Evolutionary conservation across 2,888 invertebrate genomes (phyloP), one percentile per base, ranked within the genome.

Genomic region (Cantharis lateralis): DNA sequence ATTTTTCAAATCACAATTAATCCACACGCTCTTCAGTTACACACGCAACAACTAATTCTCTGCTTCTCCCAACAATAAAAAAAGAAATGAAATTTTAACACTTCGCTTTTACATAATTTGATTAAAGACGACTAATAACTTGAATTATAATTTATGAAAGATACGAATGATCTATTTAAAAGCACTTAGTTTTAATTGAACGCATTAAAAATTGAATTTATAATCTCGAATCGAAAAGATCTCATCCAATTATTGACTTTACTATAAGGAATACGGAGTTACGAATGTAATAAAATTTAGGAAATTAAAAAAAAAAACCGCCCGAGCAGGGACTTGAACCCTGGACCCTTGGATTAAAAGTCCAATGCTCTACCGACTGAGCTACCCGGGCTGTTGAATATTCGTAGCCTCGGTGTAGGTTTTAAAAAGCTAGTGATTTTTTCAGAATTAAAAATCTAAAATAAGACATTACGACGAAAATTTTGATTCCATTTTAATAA

Each of bases 261-360:
- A 62, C 16, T 7, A 16, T 66, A 48, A n/a, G 9, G 48, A 11
- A 16, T 20, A n/a, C n/a, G 9, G 48, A 5, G 48, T 48, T n/a
- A 48, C 7, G 48, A 48, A 48, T 9, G n/a, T n/a, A 48, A 48
- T 32, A 28, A 28, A 28, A 32, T 48, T 48, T 48, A n/a, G n/a
- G 28, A 72, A 63, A 32, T 13, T 26, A n/a, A 28, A 24, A 69
- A 74, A 13, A 61, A 64, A 16, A 10, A 32, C 79, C 91, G 91
- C 91, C 91, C 91, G 91, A 91, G 90, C 92, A 92, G 92, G 92
- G 92, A 91, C 92, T 92, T 92, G 92, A 92, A 92, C 92, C 92
- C 92, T 92, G 92, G 92, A 92, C 92, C 92, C 91, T 92, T 92
- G 92, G 92, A 92, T 92, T 92, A 92, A 92, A 92, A 91, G 91